Conservation (phyloP, 2,113 vertebrate species). For the Aythya baeri region DNA sequence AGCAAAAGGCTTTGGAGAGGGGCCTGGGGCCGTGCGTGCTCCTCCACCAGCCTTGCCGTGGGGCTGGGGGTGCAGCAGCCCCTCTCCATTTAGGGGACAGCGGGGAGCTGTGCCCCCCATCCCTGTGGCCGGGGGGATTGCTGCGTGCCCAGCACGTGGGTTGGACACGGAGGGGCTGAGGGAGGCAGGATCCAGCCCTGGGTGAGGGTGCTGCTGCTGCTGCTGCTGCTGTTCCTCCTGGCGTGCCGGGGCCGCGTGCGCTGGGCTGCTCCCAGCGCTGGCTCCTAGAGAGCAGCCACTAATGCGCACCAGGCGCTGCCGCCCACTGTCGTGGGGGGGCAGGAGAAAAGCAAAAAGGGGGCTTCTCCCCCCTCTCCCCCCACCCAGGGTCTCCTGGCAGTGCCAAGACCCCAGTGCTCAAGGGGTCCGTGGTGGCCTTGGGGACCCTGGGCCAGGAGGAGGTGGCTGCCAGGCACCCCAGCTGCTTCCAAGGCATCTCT, state of each 20-base stretch:
- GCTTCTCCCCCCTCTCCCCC: neutral
- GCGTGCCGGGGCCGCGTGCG: neutral
- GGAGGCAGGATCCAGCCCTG: neutral
- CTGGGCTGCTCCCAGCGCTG: neutral
- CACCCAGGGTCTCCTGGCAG: neutral
- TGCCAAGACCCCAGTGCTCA: neutral
- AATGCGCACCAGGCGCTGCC: neutral
- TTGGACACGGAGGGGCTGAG: neutral
- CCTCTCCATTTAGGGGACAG: neutral
- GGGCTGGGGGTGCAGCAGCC: neutral
- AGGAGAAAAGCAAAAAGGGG: neutral
- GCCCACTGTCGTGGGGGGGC: neutral
- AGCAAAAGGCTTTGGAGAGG: neutral
- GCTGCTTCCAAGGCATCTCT: neutral
- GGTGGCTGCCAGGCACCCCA: neutral
- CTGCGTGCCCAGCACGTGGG: no score
- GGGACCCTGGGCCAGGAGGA: neutral
- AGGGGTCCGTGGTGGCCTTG: no score
- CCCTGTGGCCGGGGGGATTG: neutral
- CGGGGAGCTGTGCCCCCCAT: neutral
- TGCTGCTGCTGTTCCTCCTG: neutral
- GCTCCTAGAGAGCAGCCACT: neutral
- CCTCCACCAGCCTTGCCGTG: neutral
- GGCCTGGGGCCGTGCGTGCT: accelerated
- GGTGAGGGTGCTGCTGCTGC: neutral